Conservation (phyloP, 2,797 vertebrate genomes). For the Rousettus madagascariensis region DNA sequence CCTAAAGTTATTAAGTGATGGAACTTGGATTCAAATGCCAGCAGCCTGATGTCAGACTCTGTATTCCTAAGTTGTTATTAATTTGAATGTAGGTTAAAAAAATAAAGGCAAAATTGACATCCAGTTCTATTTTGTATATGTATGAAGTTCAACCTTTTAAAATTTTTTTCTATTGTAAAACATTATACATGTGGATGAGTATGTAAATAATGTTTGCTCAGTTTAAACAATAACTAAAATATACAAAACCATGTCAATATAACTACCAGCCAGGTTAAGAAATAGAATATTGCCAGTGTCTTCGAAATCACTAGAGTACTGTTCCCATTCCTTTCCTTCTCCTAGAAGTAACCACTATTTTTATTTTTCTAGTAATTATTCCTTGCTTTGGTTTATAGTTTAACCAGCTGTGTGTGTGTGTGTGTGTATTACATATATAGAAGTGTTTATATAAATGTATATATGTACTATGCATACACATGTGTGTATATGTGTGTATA, state of each 20-base stretch:
- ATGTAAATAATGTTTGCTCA: not conserved
- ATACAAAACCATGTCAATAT: not conserved
- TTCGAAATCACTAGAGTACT: not conserved
- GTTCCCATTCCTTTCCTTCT: not conserved
- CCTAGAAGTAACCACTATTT: not conserved
- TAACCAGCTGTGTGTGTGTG: not conserved
- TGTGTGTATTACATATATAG: not conserved
- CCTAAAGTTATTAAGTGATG: not conserved
- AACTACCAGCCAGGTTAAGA: not conserved
- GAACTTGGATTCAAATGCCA: not conserved
- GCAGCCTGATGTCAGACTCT: not conserved
- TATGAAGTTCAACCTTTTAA: not conserved
- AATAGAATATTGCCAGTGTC: not conserved
- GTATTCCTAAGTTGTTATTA: not conserved
- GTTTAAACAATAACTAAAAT: not conserved
- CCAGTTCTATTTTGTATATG: not conserved
- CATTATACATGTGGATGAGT: not conserved
- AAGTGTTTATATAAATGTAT: not conserved
- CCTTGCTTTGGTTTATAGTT: not conserved
- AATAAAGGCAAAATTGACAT: not conserved
- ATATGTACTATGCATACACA: not conserved
- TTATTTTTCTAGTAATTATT: conserved; percentile 24
- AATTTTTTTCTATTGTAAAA: not conserved
- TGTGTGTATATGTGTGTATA: not conserved
- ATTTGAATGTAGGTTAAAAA: not conserved